phyloP scores from a whole-genome alignment of 2,888 invertebrate genomes.

The Petrolisthes manimaculis region DNA sequence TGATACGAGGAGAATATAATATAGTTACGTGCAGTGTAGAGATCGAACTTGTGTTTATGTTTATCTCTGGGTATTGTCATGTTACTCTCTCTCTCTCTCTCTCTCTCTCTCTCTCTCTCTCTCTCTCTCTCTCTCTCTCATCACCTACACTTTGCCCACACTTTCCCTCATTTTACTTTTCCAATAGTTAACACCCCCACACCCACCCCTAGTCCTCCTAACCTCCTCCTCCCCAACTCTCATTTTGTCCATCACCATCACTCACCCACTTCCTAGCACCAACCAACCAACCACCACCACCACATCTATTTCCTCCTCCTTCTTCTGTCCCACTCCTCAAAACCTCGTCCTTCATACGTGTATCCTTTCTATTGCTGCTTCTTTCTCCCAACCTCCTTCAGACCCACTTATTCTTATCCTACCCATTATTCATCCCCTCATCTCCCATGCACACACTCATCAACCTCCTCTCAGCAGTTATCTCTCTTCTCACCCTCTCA shows the following conservation, averaged over 20 bases:
- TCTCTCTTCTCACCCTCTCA: background rate
- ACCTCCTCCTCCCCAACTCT: background rate
- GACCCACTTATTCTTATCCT: background rate
- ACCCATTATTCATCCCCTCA: background rate
- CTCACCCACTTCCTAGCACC: too few species aligned
- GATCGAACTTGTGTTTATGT: too few species aligned
- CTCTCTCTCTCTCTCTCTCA: background rate
- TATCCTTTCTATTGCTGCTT: background rate
- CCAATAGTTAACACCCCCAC: background rate
- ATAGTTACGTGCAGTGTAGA: too few species aligned
- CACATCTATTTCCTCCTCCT: background rate
- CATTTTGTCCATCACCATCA: too few species aligned
- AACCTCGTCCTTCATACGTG: background rate
- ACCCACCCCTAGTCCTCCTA: background rate
- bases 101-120: constrained; percentile 5
- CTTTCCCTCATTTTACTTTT: background rate
- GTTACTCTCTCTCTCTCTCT: background rate
- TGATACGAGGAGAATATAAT: too few species aligned
- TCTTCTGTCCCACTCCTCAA: background rate
- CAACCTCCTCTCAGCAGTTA: background rate
- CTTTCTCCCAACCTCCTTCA: background rate
- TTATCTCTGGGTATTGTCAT: too few species aligned
- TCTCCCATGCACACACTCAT: background rate
- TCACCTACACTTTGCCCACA: background rate
- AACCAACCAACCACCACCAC: too few species aligned